Conservation (phyloP, 2,113 vertebrate species). For the Urocynchramus pylzowi region DNA sequence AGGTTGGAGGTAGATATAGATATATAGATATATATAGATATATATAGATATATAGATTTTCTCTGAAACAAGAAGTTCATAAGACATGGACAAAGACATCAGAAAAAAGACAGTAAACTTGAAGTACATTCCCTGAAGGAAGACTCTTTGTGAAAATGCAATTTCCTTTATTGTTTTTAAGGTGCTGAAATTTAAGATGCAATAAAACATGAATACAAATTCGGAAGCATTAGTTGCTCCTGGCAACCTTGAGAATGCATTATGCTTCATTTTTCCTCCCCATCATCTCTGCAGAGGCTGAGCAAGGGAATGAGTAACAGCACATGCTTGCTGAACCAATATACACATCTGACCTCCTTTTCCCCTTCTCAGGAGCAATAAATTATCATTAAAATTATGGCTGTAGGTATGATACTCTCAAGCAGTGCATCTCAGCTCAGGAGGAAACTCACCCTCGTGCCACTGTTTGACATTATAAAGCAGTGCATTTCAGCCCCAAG, state of each 20-base stretch:
- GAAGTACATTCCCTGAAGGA: slow-evolving; percentile 45
- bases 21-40: neutral
- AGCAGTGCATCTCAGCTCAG: neutral
- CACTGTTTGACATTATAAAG: slow-evolving; percentile 23
- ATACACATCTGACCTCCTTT: slow-evolving; percentile 33
- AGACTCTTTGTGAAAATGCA: slow-evolving; percentile 60
- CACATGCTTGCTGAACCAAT: neutral
- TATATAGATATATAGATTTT: neutral
- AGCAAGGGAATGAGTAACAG: neutral
- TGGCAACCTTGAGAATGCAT: slow-evolving; percentile 65
- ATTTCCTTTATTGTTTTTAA: slow-evolving; percentile 74
- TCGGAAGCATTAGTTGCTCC: slow-evolving; percentile 62
- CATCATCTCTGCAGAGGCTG: slow-evolving; percentile 15
- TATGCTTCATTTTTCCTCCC: slow-evolving; percentile 53
- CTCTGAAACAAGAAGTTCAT: neutral
- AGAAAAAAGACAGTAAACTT: slow-evolving; percentile 24
- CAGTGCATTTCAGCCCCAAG: neutral
- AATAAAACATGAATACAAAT: slow-evolving; percentile 67
- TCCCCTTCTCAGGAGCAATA: slow-evolving; percentile 48
- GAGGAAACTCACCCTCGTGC: neutral
- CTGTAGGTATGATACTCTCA: neutral
- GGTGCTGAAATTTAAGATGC: slow-evolving; percentile 61
- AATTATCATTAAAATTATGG: slow-evolving; percentile 47
- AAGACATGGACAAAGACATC: slow-evolving; percentile 19
- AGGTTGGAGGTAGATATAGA: neutral